Base-by-base conservation (phyloP, 2,113 vertebrate genomes). In the Antigone vipio region DNA sequence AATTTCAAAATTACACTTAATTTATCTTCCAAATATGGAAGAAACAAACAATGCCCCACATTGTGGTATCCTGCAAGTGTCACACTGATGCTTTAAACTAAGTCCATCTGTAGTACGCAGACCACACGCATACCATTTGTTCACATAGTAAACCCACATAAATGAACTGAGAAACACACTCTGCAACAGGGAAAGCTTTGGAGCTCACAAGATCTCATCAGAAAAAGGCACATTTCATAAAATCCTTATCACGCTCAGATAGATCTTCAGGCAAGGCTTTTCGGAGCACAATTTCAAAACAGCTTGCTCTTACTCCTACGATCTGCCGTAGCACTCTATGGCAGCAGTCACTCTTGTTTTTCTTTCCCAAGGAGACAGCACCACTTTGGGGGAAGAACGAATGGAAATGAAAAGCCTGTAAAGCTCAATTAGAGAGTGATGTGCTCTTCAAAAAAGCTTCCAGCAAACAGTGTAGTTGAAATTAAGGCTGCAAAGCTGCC, bases 21-120 rank as follows among this genome's bases (percentile, higher is more conserved):
- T 98, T 98, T 97, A 98, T 98, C 98, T 98, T 98, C 98, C 98
- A 98, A 98, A 98, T 98, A 98, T 98, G 98, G 98, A 98, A 98
- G 98, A 98, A 98, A 98, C 95, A 97, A 98, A 98, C 98, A 98
- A 98, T 98, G 98, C 98, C 98, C 98, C 98, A 98, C 95, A 95
- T 98, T 98, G 98, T 98, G 98, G 98, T 97, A 96, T 97, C 98
- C 96, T 97, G 97, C 96, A 97, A 97, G 97, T 97, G 98, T 98
- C 97, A 97, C 97, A 98, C 89, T 97, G 98, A 98, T 96, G 96
- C 98, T 97, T 95, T 97, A 92, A 94, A 97, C 97, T 78, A 95
- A 96, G 97, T 97, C 97, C 92, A 85, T 94, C 98, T 97, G 98
- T 85, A 94, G 92, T 93, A 97, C 64, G 94, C 96, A 95, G 76